Conservation (phyloP, 1,140 invertebrate species). For the Aethina tumida region DNA sequence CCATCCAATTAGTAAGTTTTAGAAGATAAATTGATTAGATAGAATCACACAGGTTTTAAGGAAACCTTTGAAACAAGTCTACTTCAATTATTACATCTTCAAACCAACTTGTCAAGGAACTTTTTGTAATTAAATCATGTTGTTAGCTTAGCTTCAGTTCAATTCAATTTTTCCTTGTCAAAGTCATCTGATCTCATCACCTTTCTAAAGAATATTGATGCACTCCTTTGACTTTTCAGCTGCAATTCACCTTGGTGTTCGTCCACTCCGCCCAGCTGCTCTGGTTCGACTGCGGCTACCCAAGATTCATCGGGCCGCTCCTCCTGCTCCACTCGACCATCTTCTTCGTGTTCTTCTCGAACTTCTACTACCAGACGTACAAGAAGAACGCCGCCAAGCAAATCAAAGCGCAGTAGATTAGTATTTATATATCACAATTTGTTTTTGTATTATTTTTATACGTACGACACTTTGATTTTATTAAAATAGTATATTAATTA, state of each 20-base stretch:
- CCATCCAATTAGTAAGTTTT: slow-evolving; percentile 70
- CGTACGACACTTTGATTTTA: no score
- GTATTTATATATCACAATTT: no score
- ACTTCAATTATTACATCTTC: not conserved
- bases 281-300: slow-evolving; percentile 66
- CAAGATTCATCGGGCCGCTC: slow-evolving; percentile 60
- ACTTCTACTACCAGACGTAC: slow-evolving; percentile 85
- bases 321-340: slow-evolving; percentile 79
- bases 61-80: not conserved
- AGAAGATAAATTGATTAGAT: not conserved
- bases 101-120: not conserved
- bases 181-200: slow-evolving; percentile 3
- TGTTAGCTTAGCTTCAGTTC: not conserved
- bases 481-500: no score
- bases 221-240: no score
- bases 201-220: no score
- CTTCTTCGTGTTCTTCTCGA: slow-evolving; percentile 82
- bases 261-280: slow-evolving; percentile 67
- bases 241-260: slow-evolving; percentile 66
- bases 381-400: no score
- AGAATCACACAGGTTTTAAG: not conserved
- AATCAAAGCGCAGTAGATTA: no score
- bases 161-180: slow-evolving; percentile 3
- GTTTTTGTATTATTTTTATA: no score
- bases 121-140: not conserved